Evolutionary conservation across 64 coral and sea anemone genomes (phyloP).

Genomic region (Montipora capricornis): DNA sequence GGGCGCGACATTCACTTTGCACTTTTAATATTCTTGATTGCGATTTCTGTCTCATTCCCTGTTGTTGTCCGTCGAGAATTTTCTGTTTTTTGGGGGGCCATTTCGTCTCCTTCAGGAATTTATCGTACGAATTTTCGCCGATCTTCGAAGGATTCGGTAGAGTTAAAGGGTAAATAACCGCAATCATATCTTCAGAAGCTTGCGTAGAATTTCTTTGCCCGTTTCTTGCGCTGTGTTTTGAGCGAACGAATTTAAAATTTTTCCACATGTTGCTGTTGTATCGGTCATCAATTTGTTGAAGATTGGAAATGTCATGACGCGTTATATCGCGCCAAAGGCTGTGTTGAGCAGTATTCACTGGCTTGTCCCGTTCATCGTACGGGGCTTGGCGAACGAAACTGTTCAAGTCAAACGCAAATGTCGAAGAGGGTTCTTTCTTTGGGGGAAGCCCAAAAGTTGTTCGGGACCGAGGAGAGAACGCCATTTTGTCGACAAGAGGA

Average conservation of each 20-base stretch:
- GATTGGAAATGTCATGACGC: conserved; percentile 55
- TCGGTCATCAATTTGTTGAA: conserved; percentile 69
- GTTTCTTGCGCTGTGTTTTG: conserved; percentile 45
- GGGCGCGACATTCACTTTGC: conserved; percentile 84
- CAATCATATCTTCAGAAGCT: conserved; percentile 33
- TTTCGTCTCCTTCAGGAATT: conserved; percentile 74
- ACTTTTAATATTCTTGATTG: conserved; percentile 62
- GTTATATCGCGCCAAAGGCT: conserved; percentile 87
- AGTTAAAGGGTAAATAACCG: conserved; percentile 72
- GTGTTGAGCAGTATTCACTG: conserved; percentile 74
- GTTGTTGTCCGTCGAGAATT: conserved; percentile 54
- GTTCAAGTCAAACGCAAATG: conserved; percentile 55
- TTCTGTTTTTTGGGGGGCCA: conserved; percentile 66
- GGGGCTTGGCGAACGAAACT: conserved; percentile 89
- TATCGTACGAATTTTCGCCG: conserved; percentile 77
- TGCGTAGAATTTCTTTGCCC: background rate
- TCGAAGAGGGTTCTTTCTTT: conserved; percentile 42
- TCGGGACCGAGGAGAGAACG: conserved; percentile 80
- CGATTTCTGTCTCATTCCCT: conserved; percentile 10
- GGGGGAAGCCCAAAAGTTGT: conserved; percentile 81
- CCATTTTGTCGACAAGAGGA: conserved; percentile 47
- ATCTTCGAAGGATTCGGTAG: conserved; percentile 83
- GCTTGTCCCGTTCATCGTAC: conserved; percentile 54
- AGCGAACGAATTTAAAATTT: conserved; percentile 92
- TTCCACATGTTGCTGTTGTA: conserved; percentile 97